Conservation (phyloP, 1,140 invertebrate species). For the Diorhabda sublineata region DNA sequence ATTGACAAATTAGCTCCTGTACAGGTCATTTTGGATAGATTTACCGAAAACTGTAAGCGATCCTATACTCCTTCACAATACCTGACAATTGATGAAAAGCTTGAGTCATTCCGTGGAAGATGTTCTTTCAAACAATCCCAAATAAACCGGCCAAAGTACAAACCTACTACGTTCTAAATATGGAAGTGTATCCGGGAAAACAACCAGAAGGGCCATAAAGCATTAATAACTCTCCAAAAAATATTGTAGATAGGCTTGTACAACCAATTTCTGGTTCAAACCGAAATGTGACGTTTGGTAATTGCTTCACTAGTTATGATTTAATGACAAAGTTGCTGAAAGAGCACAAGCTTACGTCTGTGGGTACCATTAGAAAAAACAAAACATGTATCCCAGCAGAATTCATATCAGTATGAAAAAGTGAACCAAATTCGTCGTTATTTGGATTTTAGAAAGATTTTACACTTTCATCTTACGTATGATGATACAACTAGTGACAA, state of each 20-base stretch:
- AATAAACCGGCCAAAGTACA: constrained; percentile 4
- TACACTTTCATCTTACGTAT: too few relatives aligned
- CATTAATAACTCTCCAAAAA: neutral
- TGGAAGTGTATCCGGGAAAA: constrained; percentile 12
- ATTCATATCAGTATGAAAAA: neutral
- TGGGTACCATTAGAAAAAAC: constrained; percentile 39
- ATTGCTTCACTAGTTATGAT: constrained; percentile 19
- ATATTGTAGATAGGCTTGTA: neutral
- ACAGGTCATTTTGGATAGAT: constrained; percentile 10
- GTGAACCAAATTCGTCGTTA: too few relatives aligned
- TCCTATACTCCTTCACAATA: neutral
- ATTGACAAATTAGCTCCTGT: constrained; percentile 13
- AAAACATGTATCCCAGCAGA: constrained; percentile 28
- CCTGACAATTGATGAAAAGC: constrained; percentile 14
- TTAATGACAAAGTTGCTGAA: constrained; percentile 36
- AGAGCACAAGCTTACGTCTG: neutral
- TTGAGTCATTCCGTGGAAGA: constrained; percentile 3
- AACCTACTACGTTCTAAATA: neutral
- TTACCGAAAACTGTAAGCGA: neutral
- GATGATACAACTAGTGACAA: too few relatives aligned
- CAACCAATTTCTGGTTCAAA: neutral
- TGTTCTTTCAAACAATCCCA: constrained; percentile 4
- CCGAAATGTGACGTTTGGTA: constrained; percentile 23
- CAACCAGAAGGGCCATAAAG: constrained; percentile 3
- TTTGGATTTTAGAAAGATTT: too few relatives aligned